Evolutionary conservation across 30 jellyfish, hydroid and myxozoan genomes (phyloP), one percentile per base, ranked within the genome.

Genomic region (Catostylus mosaicus): DNA sequence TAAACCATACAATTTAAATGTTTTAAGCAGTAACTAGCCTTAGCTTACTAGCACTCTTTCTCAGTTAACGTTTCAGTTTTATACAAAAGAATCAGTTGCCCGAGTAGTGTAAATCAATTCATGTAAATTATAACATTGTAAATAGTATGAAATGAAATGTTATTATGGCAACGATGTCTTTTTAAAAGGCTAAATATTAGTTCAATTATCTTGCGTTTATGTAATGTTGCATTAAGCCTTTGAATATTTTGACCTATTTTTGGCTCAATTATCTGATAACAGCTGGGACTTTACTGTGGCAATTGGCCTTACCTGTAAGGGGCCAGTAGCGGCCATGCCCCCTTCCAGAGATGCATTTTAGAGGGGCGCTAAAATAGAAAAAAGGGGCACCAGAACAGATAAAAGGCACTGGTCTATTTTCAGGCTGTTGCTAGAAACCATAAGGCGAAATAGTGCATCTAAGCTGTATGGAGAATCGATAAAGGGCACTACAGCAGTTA

Each of bases 91-190:
- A 68, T 68, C 16, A 68, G 37, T 8, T 19, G 1, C n/a, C 27
- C 29, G 27, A 34, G 64, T 68, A 33, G 76, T 76, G 88, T 76
- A 40, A 60, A 76, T 76, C 78, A 19, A 23, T 54, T 19, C 23
- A 30, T 76, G 88, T 76, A 76, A 76, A 76, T 76, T 76, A 80
- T 80, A 32, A 47, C 74, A 26, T 46, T 82, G 92, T 82, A 82
- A 51, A 82, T 82, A 82, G 5, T 32, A 56, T 24, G 65, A 82
- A 43, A 35, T 30, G 60, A 48, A 82, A 26, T 50, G 80, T 57
- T 54, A 48, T 56, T 68, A 38, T 68, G 57, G 86, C 60, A 50
- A 67, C 75, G 34, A 33, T 67, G 92, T 57, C 86, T 82, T 82
- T 82, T 51, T 50, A 54, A 82, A 70, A 82, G 92, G 92, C 85